phyloP scores from a whole-genome alignment of 2,797 vertebrate species.

The Tauraco hartlaubi region DNA sequence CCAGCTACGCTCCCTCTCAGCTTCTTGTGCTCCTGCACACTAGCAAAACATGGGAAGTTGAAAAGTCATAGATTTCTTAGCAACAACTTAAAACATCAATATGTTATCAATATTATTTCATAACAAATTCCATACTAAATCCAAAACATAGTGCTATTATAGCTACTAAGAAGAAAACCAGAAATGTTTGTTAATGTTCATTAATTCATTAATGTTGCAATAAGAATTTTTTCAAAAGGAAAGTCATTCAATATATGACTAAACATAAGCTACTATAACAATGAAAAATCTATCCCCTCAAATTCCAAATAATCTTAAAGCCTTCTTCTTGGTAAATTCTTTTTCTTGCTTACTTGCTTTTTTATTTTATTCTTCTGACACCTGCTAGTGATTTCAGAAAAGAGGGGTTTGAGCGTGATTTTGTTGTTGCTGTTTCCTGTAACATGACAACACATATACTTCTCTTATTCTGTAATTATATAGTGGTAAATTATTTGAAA shows the following conservation, averaged over 20 bases:
- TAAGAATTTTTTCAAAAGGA: neutral
- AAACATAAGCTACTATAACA: neutral
- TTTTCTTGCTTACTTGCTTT: accelerated
- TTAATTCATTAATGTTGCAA: neutral
- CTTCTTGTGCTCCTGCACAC: no score
- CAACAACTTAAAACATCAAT: no score
- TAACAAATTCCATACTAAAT: no score
- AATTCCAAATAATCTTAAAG: neutral
- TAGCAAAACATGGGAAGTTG: no score
- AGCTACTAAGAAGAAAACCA: no score
- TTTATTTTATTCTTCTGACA: neutral
- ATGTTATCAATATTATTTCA: no score
- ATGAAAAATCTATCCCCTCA: neutral
- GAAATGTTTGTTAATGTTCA: neutral
- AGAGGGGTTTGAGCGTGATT: neutral
- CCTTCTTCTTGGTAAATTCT: neutral
- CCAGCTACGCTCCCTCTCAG: no score
- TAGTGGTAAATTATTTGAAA: neutral
- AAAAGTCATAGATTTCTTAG: no score
- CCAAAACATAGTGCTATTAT: no score
- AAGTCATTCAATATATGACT: neutral
- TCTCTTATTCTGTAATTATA: neutral
- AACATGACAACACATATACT: neutral
- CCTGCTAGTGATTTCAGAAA: neutral
- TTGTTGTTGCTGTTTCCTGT: neutral